These are phyloP conservation scores for Calypte anna DNA, from an alignment of 2,113 vertebrate genomes.

Conservation along the genomic window DNA sequence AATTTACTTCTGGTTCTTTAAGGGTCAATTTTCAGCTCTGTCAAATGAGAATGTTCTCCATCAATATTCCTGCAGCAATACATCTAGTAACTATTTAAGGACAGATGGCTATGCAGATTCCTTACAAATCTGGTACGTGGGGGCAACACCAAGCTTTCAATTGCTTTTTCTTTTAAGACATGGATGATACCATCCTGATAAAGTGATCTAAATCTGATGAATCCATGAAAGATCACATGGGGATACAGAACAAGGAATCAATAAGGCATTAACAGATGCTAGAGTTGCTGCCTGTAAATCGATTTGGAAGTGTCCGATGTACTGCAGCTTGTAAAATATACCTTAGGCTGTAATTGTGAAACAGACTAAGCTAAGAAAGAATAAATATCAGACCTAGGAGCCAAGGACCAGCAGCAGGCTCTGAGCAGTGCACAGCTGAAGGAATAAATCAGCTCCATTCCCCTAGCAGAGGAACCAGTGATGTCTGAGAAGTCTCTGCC, in stretches of 20 bases:
- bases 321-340: neutral
- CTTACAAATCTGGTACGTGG: rapidly evolving
- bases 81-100: neutral
- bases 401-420: neutral
- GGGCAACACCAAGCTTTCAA: neutral
- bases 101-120: neutral
- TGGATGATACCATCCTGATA: neutral
- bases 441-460: neutral
- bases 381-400: neutral
- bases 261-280: neutral
- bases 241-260: neutral
- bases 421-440: neutral
- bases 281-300: neutral
- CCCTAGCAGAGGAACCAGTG: neutral
- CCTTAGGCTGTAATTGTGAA: neutral
- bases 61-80: neutral
- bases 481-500: neutral
- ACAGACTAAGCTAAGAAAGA: neutral
- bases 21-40: neutral
- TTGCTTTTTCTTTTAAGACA: neutral
- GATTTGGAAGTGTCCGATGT: neutral
- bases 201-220: neutral
- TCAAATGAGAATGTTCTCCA: neutral
- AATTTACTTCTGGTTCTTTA: neutral
- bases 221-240: neutral